Conservation (phyloP, 2,888 invertebrate species). For the Agrochola lota region DNA sequence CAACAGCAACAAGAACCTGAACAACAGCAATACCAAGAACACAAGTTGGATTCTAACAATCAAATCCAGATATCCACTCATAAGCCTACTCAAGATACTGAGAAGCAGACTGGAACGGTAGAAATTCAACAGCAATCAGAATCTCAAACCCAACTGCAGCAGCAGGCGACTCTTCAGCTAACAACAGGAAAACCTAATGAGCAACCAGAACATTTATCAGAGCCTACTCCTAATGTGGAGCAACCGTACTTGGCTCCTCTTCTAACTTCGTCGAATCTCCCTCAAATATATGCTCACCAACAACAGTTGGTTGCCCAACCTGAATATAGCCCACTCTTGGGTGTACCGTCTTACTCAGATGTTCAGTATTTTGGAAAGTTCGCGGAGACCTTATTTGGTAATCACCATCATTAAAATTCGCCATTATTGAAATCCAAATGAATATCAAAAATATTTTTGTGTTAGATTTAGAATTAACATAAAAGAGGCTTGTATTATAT, state of each 20-base stretch:
- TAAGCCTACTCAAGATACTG: conserved; percentile 17
- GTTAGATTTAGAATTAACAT: background rate
- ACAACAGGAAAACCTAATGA: conserved; percentile 26
- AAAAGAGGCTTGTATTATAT: background rate
- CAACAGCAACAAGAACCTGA: background rate
- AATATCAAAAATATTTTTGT: background rate
- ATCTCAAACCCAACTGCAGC: conserved; percentile 7
- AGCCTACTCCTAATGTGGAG: conserved; percentile 4
- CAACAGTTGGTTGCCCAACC: conserved; percentile 56
- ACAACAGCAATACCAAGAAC: conserved; percentile 25
- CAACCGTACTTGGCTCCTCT: background rate
- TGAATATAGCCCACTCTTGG: conserved; percentile 43
- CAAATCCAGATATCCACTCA: conserved; percentile 28
- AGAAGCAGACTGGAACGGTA: conserved; percentile 19
- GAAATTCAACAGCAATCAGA: conserved; percentile 12
- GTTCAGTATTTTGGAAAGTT: conserved; percentile 84
- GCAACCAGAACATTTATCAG: conserved; percentile 8
- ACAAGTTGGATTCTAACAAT: conserved; percentile 17
- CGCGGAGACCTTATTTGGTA: conserved; percentile 77
- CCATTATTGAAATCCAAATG: background rate
- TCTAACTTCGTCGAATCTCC: conserved; percentile 13
- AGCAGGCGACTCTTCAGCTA: conserved; percentile 2
- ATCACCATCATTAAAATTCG: conserved; percentile 15
- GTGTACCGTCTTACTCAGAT: conserved; percentile 75
- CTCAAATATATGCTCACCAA: conserved; percentile 62